Evolutionary conservation across 2,797 vertebrate species (phyloP).

Genomic region (Nothura maculosa): DNA sequence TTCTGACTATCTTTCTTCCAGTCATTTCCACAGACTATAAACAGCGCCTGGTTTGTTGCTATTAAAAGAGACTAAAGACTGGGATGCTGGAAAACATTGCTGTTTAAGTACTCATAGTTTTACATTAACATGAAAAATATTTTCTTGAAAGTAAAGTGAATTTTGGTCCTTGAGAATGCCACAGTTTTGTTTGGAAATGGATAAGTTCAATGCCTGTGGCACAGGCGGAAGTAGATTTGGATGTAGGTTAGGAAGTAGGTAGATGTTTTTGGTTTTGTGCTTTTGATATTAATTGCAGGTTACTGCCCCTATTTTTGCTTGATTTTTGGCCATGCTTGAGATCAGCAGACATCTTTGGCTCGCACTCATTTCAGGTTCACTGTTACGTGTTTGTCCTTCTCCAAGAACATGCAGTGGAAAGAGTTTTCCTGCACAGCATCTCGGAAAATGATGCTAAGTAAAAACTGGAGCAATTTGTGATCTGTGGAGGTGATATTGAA

Average conservation of each 20-base stretch:
- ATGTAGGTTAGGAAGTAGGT: too few relatives aligned
- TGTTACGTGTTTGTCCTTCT: background rate
- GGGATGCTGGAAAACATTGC: conserved; percentile 54
- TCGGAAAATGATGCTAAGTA: background rate
- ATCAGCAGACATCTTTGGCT: background rate
- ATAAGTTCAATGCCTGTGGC: background rate
- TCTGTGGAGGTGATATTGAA: conserved; percentile 61
- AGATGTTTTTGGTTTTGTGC: background rate
- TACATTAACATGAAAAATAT: conserved; percentile 55
- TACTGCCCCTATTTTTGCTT: background rate
- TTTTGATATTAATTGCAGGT: background rate
- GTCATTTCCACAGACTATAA: conserved; percentile 72
- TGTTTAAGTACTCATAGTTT: conserved; percentile 50
- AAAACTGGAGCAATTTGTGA: conserved; percentile 49
- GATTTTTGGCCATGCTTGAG: background rate
- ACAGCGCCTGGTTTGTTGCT: conserved; percentile 66
- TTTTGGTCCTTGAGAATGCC: background rate
- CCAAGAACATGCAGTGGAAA: background rate
- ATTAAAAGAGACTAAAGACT: conserved; percentile 58
- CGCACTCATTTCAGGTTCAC: background rate
- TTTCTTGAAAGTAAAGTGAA: conserved; percentile 28
- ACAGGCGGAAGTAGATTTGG: accelerated
- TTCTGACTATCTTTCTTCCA: conserved; percentile 71
- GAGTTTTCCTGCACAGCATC: conserved; percentile 3
- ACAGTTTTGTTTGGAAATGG: background rate